Evolutionary conservation across 2,797 vertebrate species (phyloP).

Genomic region (Notolepis coatsorum): DNA sequence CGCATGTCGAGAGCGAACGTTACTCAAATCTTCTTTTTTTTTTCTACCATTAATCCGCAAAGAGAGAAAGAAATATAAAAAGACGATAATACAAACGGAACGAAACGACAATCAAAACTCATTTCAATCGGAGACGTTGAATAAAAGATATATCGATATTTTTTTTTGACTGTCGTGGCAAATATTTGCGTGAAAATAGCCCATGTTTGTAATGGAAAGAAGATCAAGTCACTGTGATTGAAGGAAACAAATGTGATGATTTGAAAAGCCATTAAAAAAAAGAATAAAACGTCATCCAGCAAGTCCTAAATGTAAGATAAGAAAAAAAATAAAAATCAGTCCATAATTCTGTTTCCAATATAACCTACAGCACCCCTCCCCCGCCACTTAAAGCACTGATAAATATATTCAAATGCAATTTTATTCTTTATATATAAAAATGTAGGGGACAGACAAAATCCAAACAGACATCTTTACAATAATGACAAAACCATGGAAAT

Average conservation of each 20-base stretch:
- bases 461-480: conserved; percentile 64
- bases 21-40: conserved; percentile 51
- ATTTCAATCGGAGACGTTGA: conserved; percentile 55
- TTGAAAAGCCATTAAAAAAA: conserved; percentile 69
- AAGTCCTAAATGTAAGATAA: conserved; percentile 69
- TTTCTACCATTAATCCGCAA: conserved; percentile 39
- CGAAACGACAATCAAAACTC: conserved; percentile 54
- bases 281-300: conserved; percentile 72
- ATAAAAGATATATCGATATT: conserved; percentile 56
- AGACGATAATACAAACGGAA: conserved; percentile 39
- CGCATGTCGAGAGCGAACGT: no score
- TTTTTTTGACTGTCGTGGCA: conserved; percentile 64
- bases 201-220: conserved; percentile 58
- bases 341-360: conserved; percentile 64
- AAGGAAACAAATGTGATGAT: conserved; percentile 68
- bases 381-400: conserved; percentile 79
- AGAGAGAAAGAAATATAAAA: conserved; percentile 30
- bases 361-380: conserved; percentile 65
- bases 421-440: conserved; percentile 73
- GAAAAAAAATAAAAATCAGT: conserved; percentile 52
- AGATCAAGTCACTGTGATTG: conserved; percentile 73
- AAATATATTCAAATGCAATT: conserved; percentile 79
- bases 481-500: conserved; percentile 68
- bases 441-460: conserved; percentile 69
- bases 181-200: conserved; percentile 59